Conservation (phyloP, 37 sponge, comb jelly and placozoan species). For the Spongilla lacustris region DNA sequence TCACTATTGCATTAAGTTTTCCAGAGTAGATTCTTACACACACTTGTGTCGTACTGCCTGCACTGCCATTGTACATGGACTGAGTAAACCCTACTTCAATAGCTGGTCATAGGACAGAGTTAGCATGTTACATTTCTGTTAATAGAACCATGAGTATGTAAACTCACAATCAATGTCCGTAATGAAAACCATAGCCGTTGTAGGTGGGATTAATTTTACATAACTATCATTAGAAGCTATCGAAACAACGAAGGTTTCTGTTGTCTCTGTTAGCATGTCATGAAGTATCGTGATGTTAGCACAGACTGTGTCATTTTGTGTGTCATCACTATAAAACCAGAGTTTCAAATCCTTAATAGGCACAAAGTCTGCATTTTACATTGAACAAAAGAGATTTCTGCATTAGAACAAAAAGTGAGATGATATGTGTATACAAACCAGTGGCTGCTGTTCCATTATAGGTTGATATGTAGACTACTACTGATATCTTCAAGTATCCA, state of each 20-base stretch:
- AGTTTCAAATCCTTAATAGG: background rate
- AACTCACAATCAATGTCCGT: background rate
- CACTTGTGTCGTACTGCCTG: background rate
- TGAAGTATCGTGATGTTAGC: background rate
- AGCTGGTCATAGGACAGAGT: background rate
- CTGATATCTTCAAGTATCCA: background rate
- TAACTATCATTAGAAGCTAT: background rate
- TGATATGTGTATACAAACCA: background rate
- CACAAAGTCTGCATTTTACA: background rate
- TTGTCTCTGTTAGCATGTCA: background rate
- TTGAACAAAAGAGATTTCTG: background rate
- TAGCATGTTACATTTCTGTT: background rate
- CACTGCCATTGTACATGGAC: background rate
- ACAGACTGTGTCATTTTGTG: background rate
- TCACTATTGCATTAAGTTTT: background rate
- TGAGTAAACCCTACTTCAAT: background rate
- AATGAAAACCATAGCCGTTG: background rate
- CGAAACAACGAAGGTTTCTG: background rate
- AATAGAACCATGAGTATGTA: background rate
- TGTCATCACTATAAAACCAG: background rate
- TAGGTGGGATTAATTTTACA: background rate
- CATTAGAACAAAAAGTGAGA: background rate
- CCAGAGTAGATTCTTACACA: background rate
- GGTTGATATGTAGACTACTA: background rate
- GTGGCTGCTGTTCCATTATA: background rate